Evolutionary conservation across 2,888 invertebrate species (phyloP), one percentile per base, ranked within the genome.

Genomic region (Cephus sareptanus): DNA sequence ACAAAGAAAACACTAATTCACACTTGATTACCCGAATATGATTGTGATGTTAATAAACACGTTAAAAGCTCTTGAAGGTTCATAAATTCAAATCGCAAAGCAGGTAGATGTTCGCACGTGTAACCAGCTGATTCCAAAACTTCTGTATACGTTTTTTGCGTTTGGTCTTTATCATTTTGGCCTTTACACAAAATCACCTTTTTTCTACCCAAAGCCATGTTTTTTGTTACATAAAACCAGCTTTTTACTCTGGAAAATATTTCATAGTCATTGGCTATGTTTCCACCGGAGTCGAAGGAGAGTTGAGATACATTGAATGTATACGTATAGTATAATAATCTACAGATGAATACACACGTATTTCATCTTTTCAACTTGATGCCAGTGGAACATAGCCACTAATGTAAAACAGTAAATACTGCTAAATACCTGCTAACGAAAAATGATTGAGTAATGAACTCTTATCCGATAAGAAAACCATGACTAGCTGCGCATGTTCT

Each of bases 171-270:
- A 34, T 86, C 86, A 4, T 85, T 84, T 23, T 81, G 75, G 35
- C 90, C 88, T 81, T 87, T 89, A 75, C 91, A 91, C 37, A 91
- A 81, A 69, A 91, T 75, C 15, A 91, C 84, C 75, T 82, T 86
- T 69, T 77, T 76, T 56, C 15, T 37, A 68, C 40, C 56, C 33
- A 74, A 31, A 4, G 82, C 80, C 82, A 81, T 82, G 69, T 71
- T 34, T 13, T 34, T 31, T 12, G 71, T 71, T 31, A 56, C 56
- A 56, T 56, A 56, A 23, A 56, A 6, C 6, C 15, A 23, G 56
- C 56, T 56, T 56, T 23, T 56, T 9, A 56, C 15, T 56, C 23
- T 23, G 23, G 6, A 56, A 56, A 56, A 23, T 56, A 23, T 56
- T 15, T 23, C 56, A 23, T 56, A 56, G 2, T 56, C 56, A 37